These are phyloP conservation scores for Periophthalmodon schlosseri DNA, from an alignment of 2,113 vertebrate genomes.

Conservation along the genomic window DNA sequence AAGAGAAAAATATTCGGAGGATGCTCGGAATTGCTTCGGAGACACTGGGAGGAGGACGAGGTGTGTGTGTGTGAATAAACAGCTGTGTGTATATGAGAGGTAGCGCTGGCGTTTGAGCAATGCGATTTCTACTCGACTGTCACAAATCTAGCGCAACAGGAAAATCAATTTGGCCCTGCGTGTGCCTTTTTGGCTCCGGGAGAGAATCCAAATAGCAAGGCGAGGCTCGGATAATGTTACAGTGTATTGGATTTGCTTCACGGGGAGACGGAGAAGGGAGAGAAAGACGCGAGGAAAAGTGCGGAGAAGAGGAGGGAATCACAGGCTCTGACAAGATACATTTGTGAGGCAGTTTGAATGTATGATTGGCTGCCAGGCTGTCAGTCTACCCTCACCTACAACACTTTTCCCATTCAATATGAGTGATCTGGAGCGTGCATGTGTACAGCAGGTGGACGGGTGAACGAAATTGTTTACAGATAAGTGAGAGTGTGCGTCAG, in stretches of 20 bases:
- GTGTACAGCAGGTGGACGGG: constrained; percentile 28
- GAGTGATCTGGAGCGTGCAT: constrained; percentile 42
- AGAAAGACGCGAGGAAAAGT: constrained; percentile 26
- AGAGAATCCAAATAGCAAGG: constrained; percentile 77
- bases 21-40: constrained; percentile 65
- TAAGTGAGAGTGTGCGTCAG: constrained; percentile 26
- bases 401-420: constrained; percentile 32
- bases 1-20: constrained; percentile 55
- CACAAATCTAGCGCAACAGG: constrained; percentile 81
- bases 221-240: constrained; percentile 75
- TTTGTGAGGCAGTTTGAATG: constrained; percentile 62
- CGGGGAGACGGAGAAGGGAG: constrained; percentile 54
- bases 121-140: constrained; percentile 80
- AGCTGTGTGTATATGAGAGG: constrained; percentile 32
- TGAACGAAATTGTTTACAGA: constrained; percentile 42
- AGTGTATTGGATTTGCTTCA: constrained; percentile 80
- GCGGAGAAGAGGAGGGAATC: constrained; percentile 59
- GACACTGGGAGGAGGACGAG: constrained; percentile 49
- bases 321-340: constrained; percentile 70
- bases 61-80: constrained; percentile 20
- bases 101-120: constrained; percentile 70
- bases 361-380: constrained; percentile 69
- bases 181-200: constrained; percentile 73
- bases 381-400: constrained; percentile 44
- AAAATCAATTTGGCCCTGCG: constrained; percentile 82